A percentile compares a stretch with the other conserved stretches of the same genome.
Conservation (phyloP, 2,113 vertebrate species). For the Sylvilagus bachmani region DNA sequence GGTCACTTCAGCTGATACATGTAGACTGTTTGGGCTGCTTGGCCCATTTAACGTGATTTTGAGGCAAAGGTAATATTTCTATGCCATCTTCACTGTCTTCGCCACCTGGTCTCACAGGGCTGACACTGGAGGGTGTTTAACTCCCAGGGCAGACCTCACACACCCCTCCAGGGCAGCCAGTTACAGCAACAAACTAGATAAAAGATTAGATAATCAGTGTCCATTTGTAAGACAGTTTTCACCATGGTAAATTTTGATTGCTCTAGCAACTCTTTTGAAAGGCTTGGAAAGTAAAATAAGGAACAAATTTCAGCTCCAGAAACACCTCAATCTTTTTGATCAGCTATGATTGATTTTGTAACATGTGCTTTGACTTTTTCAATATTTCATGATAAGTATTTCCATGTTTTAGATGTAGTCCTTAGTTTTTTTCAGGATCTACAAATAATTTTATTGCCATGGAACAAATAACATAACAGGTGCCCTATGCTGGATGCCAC, state of each 20-base stretch:
- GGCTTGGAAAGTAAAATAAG: neutral
- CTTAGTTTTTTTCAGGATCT: conserved; percentile 75
- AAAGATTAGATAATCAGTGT: neutral
- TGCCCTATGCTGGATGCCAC: conserved; percentile 75
- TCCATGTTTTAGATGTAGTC: neutral
- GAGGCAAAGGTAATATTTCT: neutral
- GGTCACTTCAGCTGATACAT: neutral
- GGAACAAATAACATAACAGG: conserved; percentile 88
- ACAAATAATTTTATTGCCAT: conserved; percentile 91
- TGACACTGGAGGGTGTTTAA: neutral
- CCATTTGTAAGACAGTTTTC: conserved; percentile 15
- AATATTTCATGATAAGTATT: neutral
- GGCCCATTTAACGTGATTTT: neutral
- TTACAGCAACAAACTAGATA: neutral
- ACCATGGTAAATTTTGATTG: conserved; percentile 20
- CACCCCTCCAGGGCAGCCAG: neutral
- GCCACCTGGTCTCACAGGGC: neutral
- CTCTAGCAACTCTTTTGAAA: neutral
- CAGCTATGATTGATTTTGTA: neutral
- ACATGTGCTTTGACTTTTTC: neutral
- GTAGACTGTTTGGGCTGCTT: neutral
- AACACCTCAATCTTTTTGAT: neutral
- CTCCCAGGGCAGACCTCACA: neutral
- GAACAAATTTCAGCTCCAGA: neutral
- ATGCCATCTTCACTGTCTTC: neutral